Conservation (phyloP, 2,797 vertebrate genomes). For the Enteromius argenteus region DNA sequence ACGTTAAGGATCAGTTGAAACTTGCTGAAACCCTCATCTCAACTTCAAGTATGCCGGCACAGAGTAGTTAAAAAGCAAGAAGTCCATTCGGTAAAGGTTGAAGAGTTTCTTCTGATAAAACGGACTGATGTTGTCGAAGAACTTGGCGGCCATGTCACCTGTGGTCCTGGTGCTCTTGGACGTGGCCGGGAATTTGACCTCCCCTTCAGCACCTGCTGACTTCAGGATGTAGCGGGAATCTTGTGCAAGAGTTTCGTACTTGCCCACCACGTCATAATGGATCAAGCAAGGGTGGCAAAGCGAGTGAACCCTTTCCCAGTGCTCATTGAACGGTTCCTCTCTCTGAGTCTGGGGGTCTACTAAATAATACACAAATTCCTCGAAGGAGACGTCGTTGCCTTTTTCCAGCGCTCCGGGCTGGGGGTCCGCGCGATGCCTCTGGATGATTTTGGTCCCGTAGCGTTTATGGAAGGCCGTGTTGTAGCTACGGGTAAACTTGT, state of each 20-base stretch:
- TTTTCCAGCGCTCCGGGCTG: conserved; percentile 79
- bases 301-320: conserved; percentile 94
- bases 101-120: conserved; percentile 93
- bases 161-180: conserved; percentile 83
- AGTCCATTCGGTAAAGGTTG: conserved; percentile 96
- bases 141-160: conserved; percentile 82
- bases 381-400: conserved; percentile 88
- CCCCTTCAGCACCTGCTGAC: conserved; percentile 78
- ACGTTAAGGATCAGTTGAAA: background rate
- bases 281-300: conserved; percentile 96
- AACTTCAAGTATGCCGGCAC: conserved; percentile 87
- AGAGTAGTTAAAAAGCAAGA: conserved; percentile 95
- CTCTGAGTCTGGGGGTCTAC: conserved; percentile 89
- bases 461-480: conserved; percentile 93
- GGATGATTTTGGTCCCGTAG: conserved; percentile 91
- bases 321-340: conserved; percentile 92
- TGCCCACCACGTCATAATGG: conserved; percentile 94
- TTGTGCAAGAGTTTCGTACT: conserved; percentile 90
- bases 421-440: conserved; percentile 82
- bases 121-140: conserved; percentile 89
- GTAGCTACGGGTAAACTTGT: conserved; percentile 92
- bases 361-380: conserved; percentile 92
- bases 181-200: conserved; percentile 83
- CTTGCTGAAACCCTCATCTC: conserved; percentile 69
- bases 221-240: conserved; percentile 88